Base-by-base conservation (phyloP, 2,888 invertebrate genomes). In the Synergus itoensis region DNA sequence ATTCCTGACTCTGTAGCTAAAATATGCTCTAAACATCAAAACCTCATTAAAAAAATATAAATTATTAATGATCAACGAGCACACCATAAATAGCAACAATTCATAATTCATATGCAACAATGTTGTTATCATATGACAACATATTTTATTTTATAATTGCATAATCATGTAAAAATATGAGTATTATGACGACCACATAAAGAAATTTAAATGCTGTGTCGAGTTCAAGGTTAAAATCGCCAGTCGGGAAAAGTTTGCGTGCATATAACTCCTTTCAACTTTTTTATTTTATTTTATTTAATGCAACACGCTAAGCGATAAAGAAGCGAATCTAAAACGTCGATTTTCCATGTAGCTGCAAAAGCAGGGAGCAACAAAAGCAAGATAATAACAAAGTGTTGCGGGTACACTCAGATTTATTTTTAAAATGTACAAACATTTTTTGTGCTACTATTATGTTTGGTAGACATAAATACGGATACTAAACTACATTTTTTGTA, bases 241-340 rank as follows among this genome's bases (percentile, higher is more conserved):
- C 76, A 62, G 43, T 62, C 43, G 41, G 41, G 48, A 77, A 79
- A 60, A 60, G 79, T 77, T 82, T 79, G 84, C 84, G 84, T 84
- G 84, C 78, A 75, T 43, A 64, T 69, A 41, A 80, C 82, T 82
- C 79, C 82, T 80, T 62, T 28, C 12, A 77, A 79, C 77, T 78
- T 82, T 81, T 81, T 80, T 81, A 80, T 80, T 82, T 81, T 75
- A 79, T 48, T 40, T 79, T 80, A 78, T 82, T 80, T 82, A 83
- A 83, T 80, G 81, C 80, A 21, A 84, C 84, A 86, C 84, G 85
- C 80, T 85, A 87, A 87, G 87, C 86, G 82, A 79, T 60, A 82
- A 83, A 78, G 65, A 81, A 83, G 83, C 81, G 78, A 79, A 73
- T 77, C 77, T 76, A 60, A 76, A 60, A 18, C 40, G 45, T 81